Base-by-base conservation (phyloP, 1,140 invertebrate species). In the Bacillus rossius region DNA sequence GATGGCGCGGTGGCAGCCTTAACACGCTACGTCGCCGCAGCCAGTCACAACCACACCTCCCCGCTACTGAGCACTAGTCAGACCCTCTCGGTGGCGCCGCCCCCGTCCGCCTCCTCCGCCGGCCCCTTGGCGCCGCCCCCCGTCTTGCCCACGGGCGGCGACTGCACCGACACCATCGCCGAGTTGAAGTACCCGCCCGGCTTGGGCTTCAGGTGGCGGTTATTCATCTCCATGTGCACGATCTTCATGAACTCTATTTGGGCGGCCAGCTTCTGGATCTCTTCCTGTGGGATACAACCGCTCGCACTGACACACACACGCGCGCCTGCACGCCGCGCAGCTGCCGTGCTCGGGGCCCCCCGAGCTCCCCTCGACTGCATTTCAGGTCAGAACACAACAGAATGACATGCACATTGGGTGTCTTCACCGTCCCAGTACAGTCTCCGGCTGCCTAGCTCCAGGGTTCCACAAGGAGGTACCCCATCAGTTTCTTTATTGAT, bases 231-330 rank as follows among this genome's bases (percentile, higher is more conserved):
- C 92, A 94, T 94, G 63, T 92, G 88, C 8, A 92, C 89, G 67
- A 92, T 92, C 74, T 92, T 93, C 88, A 94, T 91, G 68, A 91
- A 91, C 70, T 94, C 91, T 62, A 94, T 92, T 74, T 94, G 91
- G 10, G 89, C 88, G 0, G 92, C 91, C 59, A 94, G 71, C 68
- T 93, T 94, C 65, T 94, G 91, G 16, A 94, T 85, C 76, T 94
- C 91, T 69, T 94, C 91, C 88, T 92, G 69, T 17, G 55, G 43
- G 26, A 45, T 45, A 45, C 23, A 19, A 45, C 29, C 29, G 10
- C 29, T 34, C 4, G 10, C n/a, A n/a, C n/a, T n/a, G n/a, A n/a
- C n/a, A n/a, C n/a, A n/a, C n/a, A n/a, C n/a, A n/a, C 29, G 10
- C 29, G 10, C 10, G 29, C 29, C 29, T 34, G 29, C 10, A n/a